Evolutionary conservation across 64 coral and sea anemone genomes (phyloP).

Genomic region (Anthopleura sola): DNA sequence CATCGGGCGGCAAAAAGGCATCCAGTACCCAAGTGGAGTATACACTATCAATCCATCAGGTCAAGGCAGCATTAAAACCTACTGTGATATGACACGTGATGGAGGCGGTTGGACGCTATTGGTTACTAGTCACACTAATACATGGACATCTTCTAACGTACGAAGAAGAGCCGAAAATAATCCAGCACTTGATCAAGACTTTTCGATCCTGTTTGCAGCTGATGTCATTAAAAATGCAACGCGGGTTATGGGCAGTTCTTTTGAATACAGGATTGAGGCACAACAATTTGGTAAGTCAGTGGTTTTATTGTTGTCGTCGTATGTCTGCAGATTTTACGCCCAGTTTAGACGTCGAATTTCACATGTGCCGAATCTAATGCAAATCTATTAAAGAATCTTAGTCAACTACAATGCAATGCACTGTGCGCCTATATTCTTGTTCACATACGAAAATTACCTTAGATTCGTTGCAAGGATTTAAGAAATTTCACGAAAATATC

Average conservation of each 20-base stretch:
- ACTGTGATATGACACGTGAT: slow-evolving; percentile 62
- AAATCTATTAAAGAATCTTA: too few relatives aligned
- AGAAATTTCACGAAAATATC: too few relatives aligned
- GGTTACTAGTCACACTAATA: slow-evolving; percentile 59
- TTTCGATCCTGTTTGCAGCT: slow-evolving; percentile 42
- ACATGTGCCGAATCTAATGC: too few relatives aligned
- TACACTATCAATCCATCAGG: slow-evolving; percentile 50
- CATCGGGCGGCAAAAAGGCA: slow-evolving; percentile 30
- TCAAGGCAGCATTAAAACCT: slow-evolving; percentile 34
- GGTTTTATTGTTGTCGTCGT: too few relatives aligned
- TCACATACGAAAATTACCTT: too few relatives aligned
- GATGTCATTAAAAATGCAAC: slow-evolving; percentile 35
- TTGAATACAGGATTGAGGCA: slow-evolving; percentile 63
- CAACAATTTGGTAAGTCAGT: slow-evolving; percentile 30
- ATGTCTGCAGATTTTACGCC: too few relatives aligned
- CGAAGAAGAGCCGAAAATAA: slow-evolving; percentile 19
- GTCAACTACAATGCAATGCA: too few relatives aligned
- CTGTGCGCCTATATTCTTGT: too few relatives aligned
- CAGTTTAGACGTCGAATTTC: too few relatives aligned
- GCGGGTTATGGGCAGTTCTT: not conserved
- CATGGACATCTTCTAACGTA: slow-evolving; percentile 42
- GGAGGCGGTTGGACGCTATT: slow-evolving; percentile 62
- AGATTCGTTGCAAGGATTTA: too few relatives aligned
- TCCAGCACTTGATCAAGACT: slow-evolving; percentile 42
- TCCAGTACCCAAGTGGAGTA: slow-evolving; percentile 44